A percentile compares a stretch with the other conserved stretches of the same genome.
Evolutionary conservation across 2,113 vertebrate species (phyloP).

Genomic region (Halcyon senegalensis): DNA sequence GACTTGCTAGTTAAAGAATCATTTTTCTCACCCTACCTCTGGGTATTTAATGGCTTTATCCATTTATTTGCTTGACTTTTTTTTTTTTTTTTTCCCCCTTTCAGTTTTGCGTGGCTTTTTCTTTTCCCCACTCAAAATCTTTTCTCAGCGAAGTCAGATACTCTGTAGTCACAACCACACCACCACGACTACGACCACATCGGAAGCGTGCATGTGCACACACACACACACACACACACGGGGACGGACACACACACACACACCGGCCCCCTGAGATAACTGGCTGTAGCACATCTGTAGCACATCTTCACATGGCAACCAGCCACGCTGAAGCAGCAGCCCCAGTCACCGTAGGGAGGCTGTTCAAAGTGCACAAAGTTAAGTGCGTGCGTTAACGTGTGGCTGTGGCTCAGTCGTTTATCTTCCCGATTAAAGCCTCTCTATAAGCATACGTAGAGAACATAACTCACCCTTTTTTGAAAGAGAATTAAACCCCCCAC

Average conservation of each 20-base stretch:
- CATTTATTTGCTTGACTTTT: background rate
- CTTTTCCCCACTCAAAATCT: background rate
- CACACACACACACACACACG: accelerated
- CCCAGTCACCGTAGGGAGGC: background rate
- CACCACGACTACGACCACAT: accelerated
- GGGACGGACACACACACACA: accelerated
- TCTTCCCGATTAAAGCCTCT: slow-evolving; percentile 8
- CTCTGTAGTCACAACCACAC: accelerated
- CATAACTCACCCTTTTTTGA: slow-evolving; percentile 1
- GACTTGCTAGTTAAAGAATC: background rate
- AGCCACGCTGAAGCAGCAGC: background rate
- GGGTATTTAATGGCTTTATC: background rate
- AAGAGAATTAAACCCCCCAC: background rate
- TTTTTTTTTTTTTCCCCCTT: no score
- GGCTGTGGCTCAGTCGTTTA: background rate
- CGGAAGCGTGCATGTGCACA: accelerated
- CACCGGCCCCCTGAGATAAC: background rate
- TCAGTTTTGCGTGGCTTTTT: background rate
- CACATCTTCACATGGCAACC: slow-evolving; percentile 7
- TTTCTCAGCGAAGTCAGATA: background rate
- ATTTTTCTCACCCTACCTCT: background rate
- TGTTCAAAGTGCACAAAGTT: background rate
- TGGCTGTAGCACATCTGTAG: background rate
- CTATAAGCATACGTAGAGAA: background rate
- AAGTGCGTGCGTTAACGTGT: background rate